Percentiles rank a stretch among this genome's conserved stretches.
phyloP scores from a whole-genome alignment of 1,140 invertebrate genomes.

The Drosophila kurseongensis region DNA sequence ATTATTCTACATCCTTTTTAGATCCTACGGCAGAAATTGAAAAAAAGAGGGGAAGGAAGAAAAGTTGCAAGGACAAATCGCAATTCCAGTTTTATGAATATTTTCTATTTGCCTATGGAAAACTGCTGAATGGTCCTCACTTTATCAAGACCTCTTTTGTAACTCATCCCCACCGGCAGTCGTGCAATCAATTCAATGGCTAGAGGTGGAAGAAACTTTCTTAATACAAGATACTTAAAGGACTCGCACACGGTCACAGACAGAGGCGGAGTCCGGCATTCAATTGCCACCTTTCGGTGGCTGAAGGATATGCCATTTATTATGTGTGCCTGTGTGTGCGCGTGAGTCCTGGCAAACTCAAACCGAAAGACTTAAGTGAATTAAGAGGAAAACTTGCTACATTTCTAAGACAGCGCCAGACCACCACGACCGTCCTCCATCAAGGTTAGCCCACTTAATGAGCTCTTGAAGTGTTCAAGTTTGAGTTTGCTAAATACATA shows the following conservation, averaged over 20 bases:
- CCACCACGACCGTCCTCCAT: conserved; percentile 17
- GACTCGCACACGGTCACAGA: conserved; percentile 14
- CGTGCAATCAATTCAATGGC: conserved; percentile 68
- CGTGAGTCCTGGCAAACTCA: conserved; percentile 43
- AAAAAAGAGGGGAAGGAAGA: conserved; percentile 24
- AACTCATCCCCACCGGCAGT: conserved; percentile 12
- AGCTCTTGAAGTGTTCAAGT: conserved; percentile 63
- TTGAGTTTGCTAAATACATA: conserved; percentile 66
- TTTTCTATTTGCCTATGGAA: conserved; percentile 79
- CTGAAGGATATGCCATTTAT: conserved; percentile 54
- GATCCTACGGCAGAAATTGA: conserved; percentile 47
- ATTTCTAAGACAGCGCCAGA: conserved; percentile 59
- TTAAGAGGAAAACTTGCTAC: conserved; percentile 78
- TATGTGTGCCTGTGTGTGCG: conserved; percentile 36
- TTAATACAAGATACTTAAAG: conserved; percentile 79
- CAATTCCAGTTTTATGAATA: conserved; percentile 79
- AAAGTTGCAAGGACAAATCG: conserved; percentile 69
- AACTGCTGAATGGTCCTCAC: conserved; percentile 61
- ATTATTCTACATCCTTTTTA: conserved; percentile 43
- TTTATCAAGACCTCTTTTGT: conserved; percentile 37
- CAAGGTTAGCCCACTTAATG: conserved; percentile 74
- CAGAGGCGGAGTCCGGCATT: conserved; percentile 34
- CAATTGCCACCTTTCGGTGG: conserved; percentile 46
- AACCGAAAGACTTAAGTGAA: conserved; percentile 79
- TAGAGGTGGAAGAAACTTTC: conserved; percentile 57